Conservation (phyloP, 2,888 invertebrate species). For the Sinelater perroti region DNA sequence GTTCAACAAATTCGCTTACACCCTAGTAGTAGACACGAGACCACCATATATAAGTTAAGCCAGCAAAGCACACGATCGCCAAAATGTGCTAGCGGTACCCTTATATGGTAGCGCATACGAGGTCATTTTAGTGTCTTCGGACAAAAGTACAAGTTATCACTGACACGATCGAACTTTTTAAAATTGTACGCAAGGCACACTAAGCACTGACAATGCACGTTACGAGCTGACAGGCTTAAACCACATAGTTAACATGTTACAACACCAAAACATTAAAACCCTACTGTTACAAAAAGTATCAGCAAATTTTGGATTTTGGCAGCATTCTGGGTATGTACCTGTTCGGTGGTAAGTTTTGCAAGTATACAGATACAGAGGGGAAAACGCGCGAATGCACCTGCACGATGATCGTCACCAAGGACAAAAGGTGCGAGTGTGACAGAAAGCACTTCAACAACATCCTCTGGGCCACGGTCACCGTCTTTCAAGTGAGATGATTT, state of each 20-base stretch:
- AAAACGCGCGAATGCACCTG: slow-evolving; percentile 88
- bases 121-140: no score
- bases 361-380: slow-evolving; percentile 88
- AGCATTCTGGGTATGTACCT: slow-evolving; percentile 99
- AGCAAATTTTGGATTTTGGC: slow-evolving; percentile 61
- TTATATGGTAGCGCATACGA: no score
- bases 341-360: slow-evolving; percentile 99
- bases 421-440: slow-evolving; percentile 93
- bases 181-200: background rate
- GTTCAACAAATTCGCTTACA: no score
- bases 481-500: slow-evolving; percentile 86
- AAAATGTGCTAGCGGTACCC: no score
- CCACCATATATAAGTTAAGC: no score
- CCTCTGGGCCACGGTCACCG: slow-evolving; percentile 96
- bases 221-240: background rate
- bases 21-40: no score
- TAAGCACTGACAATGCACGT: background rate
- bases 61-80: no score
- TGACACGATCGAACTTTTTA: background rate
- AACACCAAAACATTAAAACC: slow-evolving; percentile 19
- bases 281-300: slow-evolving; percentile 27
- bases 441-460: slow-evolving; percentile 99
- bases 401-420: slow-evolving; percentile 88
- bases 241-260: background rate
- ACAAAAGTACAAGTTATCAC: background rate